A percentile compares a stretch with the other conserved stretches of the same genome.
These are phyloP conservation scores for Rugalucina vietnamica DNA, from an alignment of 2,888 invertebrate species.

Conservation along the genomic window DNA sequence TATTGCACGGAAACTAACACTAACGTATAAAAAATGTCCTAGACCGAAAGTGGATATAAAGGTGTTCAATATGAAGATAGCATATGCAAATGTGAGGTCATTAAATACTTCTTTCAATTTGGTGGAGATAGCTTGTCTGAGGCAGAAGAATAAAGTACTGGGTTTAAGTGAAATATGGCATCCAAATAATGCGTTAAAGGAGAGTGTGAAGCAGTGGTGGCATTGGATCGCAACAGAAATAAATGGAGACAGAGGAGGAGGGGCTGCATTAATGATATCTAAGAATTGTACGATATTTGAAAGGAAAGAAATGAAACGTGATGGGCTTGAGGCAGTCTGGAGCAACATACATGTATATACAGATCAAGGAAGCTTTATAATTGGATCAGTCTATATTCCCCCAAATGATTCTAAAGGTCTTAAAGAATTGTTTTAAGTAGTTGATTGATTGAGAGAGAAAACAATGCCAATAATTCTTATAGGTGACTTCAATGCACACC, in stretches of 20 bases:
- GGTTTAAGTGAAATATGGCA: constrained; percentile 28
- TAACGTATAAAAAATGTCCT: no score
- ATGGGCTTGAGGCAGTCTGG: constrained; percentile 28
- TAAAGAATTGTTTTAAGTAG: neutral
- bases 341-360: constrained; percentile 13
- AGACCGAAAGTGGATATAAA: no score
- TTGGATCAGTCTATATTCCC: constrained; percentile 23
- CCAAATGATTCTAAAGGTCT: constrained; percentile 6
- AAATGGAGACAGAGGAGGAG: constrained; percentile 10
- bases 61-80: constrained; percentile 23
- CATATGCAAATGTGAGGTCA: constrained; percentile 20
- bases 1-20: no score
- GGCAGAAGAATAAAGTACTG: constrained; percentile 4
- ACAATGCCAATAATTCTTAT: constrained; percentile 3
- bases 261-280: constrained; percentile 3
- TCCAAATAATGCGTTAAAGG: constrained; percentile 3
- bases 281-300: constrained; percentile 15
- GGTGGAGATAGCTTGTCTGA: neutral
- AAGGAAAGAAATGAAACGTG: constrained; percentile 9
- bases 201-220: constrained; percentile 17
- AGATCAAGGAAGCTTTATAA: neutral
- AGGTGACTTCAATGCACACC: constrained; percentile 32
- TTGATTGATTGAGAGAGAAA: neutral
- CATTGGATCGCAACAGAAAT: constrained; percentile 15
- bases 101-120: constrained; percentile 23